phyloP scores from a whole-genome alignment of 2,113 vertebrate species.

The Lepisosteus osseus region DNA sequence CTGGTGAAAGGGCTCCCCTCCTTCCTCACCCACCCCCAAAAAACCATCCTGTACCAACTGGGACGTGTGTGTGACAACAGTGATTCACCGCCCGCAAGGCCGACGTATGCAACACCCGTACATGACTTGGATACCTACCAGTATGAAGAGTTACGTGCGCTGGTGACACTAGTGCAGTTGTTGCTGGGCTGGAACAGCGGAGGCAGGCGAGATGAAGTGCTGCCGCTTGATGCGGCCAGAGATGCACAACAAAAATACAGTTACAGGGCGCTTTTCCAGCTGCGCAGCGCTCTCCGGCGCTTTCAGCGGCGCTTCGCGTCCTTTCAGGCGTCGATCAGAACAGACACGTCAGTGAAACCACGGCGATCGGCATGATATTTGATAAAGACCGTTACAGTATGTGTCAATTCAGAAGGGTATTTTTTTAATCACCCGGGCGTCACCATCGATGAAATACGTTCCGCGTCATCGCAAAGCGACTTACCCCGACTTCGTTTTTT shows the following conservation, averaged over 20 bases:
- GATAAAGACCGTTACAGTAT: too few relatives aligned
- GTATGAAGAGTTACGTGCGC: conserved; percentile 26
- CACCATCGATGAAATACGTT: conserved; percentile 63
- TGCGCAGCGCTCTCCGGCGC: conserved; percentile 4
- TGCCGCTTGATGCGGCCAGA: conserved; percentile 19
- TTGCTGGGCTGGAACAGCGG: conserved; percentile 22
- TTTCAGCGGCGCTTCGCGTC: not conserved
- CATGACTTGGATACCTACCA: not conserved
- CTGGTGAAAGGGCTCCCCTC: too few relatives aligned
- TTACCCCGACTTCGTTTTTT: conserved; percentile 20
- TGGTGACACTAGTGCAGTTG: conserved; percentile 31
- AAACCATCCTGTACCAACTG: not conserved
- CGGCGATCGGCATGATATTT: too few relatives aligned
- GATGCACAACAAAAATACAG: conserved; percentile 18
- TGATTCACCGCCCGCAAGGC: not conserved
- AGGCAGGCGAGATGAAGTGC: conserved; percentile 11
- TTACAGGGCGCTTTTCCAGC: conserved; percentile 6
- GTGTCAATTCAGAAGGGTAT: conserved; percentile 16
- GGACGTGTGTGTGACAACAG: not conserved
- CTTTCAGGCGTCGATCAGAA: not conserved
- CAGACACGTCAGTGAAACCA: too few relatives aligned
- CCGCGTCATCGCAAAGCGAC: conserved; percentile 71
- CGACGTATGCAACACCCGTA: not conserved
- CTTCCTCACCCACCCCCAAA: too few relatives aligned
- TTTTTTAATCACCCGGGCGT: conserved; percentile 66